Conservation (phyloP, 2,113 vertebrate species). For the Alectura lathami region DNA sequence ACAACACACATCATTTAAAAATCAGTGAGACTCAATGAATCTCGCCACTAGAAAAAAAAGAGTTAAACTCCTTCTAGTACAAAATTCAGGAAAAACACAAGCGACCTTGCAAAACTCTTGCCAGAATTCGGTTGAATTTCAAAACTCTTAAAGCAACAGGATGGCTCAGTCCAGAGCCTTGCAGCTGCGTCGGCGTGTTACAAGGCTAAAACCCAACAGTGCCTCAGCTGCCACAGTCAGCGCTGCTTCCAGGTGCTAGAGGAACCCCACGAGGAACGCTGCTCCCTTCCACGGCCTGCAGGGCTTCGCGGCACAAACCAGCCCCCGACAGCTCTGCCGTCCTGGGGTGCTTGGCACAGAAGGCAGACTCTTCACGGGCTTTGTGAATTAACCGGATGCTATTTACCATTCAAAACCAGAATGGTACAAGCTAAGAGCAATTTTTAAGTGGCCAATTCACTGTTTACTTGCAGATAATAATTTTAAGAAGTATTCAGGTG, state of each 20-base stretch:
- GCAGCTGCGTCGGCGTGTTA: rapidly evolving
- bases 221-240: not conserved
- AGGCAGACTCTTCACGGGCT: rapidly evolving
- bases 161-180: not conserved
- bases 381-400: not conserved
- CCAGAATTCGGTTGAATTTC: not conserved
- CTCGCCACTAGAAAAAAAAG: not conserved
- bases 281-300: not conserved
- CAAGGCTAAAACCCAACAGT: not conserved
- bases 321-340: not conserved
- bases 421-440: not conserved
- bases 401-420: not conserved
- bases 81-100: not conserved
- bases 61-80: not conserved
- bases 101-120: not conserved
- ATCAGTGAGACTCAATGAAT: not conserved
- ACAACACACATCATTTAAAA: not conserved
- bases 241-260: not conserved
- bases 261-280: not conserved
- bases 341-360: not conserved
- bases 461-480: not conserved
- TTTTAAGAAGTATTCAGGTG: not conserved
- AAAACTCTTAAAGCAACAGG: not conserved
- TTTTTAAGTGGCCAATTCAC: not conserved
- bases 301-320: no score